Evolutionary conservation across 2,797 vertebrate species (phyloP), one percentile per base, ranked within the genome.

Genomic region (Coilia nasus): DNA sequence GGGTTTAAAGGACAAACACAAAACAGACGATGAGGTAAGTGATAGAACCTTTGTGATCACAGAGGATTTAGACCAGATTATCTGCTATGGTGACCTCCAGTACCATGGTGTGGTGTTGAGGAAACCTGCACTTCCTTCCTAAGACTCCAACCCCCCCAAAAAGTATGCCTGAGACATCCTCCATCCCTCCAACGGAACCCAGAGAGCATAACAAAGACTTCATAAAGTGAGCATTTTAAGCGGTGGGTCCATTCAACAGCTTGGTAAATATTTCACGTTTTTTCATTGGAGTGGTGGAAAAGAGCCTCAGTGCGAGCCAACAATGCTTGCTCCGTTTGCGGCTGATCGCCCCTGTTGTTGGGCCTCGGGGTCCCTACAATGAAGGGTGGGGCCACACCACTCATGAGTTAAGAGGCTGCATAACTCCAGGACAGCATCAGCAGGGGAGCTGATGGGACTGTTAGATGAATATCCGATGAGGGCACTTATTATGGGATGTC

Each of bases 11-110:
- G 71, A 44, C 31, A 44, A 78, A 78, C 41, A 19, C n/a, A 59
- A 59, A 44, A 44, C 5, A 31, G 71, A 78, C 7, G 71, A 78
- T 78, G 71, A 31, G 15, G 31, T 78, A 78, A 78, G 71, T 21
- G 71, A 78, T 78, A 78, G 71, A 78, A 41, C 71, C 71, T 78
- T 44, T 41, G 71, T 78, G 71, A 44, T 19, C 71, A 35, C 71
- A 44, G 35, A 78, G 71, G 71, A 78, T 78, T 78, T 41, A 41
- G 35, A 4, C 15, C 35, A 78, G 71, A 78, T 78, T 44, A 78
- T 41, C 71, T 78, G 17, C 71, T 44, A 41, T 19, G 35, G 71
- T 44, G 31, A 78, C 41, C 71, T 21, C 71, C 71, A 19, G 28
- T 28, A 9, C 67, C 31, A 25, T 3, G 3, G 12, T 71, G 25